These are phyloP conservation scores for Atta colombica DNA, from an alignment of 1,140 invertebrate species.

Conservation along the genomic window DNA sequence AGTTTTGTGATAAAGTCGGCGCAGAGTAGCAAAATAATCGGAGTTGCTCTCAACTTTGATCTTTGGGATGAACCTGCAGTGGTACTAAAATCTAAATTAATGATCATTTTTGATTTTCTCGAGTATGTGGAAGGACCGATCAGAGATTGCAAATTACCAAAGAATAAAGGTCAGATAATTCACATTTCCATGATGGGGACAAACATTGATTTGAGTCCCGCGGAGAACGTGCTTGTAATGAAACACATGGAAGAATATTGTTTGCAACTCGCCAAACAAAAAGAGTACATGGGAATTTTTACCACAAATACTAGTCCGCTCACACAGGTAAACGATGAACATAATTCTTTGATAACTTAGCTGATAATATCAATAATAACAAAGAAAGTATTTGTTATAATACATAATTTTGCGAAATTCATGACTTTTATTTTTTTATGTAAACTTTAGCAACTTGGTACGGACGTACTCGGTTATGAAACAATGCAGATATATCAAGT, in stretches of 20 bases:
- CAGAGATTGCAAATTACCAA: constrained; percentile 88
- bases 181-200: constrained; percentile 96
- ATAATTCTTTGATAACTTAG: not conserved
- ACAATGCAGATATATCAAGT: constrained; percentile 93
- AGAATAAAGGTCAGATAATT: constrained; percentile 90
- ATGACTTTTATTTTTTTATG: constrained; percentile 11
- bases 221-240: constrained; percentile 93
- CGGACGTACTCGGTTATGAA: constrained; percentile 93
- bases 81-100: constrained; percentile 89
- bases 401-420: not conserved
- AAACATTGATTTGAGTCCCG: constrained; percentile 87
- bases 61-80: constrained; percentile 92
- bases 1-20: constrained; percentile 90
- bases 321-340: constrained; percentile 89
- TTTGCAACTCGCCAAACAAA: constrained; percentile 88
- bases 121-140: constrained; percentile 92
- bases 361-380: not conserved
- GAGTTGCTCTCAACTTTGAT: constrained; percentile 93
- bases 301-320: constrained; percentile 95
- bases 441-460: constrained; percentile 90
- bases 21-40: constrained; percentile 85
- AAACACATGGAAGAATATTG: constrained; percentile 92
- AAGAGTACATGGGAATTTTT: constrained; percentile 91
- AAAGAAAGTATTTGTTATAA: not conserved
- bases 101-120: constrained; percentile 92